Evolutionary conservation across 2,797 vertebrate species (phyloP).

Genomic region (Harpagifer antarcticus): DNA sequence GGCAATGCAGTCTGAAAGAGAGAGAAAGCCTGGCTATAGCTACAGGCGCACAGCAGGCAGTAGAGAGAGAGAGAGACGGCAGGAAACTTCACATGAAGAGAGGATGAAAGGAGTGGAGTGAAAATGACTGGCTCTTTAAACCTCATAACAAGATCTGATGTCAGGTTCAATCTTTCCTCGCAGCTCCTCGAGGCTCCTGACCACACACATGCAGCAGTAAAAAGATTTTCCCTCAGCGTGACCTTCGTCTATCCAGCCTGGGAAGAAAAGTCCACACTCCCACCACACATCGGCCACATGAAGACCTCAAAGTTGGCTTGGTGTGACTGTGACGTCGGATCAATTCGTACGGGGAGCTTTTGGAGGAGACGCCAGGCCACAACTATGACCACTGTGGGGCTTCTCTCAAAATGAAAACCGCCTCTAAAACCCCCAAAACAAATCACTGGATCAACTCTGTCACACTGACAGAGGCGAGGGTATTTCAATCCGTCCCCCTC

Average conservation of each 20-base stretch:
- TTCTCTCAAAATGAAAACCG: constrained; percentile 66
- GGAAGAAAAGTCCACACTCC: constrained; percentile 44
- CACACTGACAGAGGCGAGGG: constrained; percentile 39
- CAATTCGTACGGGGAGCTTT: constrained; percentile 30
- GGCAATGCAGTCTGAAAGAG: constrained; percentile 21
- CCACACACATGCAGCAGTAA: constrained; percentile 62
- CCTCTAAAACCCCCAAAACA: constrained; percentile 65
- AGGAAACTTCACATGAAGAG: constrained; percentile 37
- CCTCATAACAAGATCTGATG: constrained; percentile 38
- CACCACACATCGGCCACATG: constrained; percentile 53
- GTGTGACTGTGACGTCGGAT: constrained; percentile 23
- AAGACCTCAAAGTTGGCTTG: constrained; percentile 57
- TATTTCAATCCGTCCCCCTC: constrained; percentile 55
- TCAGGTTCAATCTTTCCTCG: constrained; percentile 22
- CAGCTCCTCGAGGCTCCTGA: constrained; percentile 17
- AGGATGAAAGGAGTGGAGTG: constrained; percentile 28
- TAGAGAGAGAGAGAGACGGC: constrained; percentile 4
- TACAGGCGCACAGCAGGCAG: constrained; percentile 6
- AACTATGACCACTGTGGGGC: constrained; percentile 61
- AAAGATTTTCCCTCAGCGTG: constrained; percentile 48
- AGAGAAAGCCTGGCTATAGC: constrained; percentile 7
- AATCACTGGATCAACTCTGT: constrained; percentile 64
- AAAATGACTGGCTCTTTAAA: constrained; percentile 47
- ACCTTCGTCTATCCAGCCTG: constrained; percentile 45
- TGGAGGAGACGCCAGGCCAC: constrained; percentile 58